Conservation (phyloP, 1,140 invertebrate species). For the silkworm (Bombyx mori) region ASM3026992v2 NC_085130.1:8204501-8205000, state of each 20-base stretch:
- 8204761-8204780: background rate
- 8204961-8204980: no score
- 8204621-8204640: no score
- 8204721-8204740: no score
- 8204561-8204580: no score
- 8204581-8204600: no score
- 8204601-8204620: background rate
- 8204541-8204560: no score
- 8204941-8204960: no score
- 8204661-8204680: no score
- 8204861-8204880: slow-evolving; percentile 4
- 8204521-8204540: background rate
- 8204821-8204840: slow-evolving; percentile 20
- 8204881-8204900: background rate
- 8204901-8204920: background rate
- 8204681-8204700: no score
- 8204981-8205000: no score
- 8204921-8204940: background rate
- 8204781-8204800: slow-evolving; percentile 14
- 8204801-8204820: slow-evolving; percentile 26
- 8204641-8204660: no score
- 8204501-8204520: background rate
- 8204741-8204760: background rate
- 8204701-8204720: no score
- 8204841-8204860: slow-evolving; percentile 8